Conservation (phyloP, 2,888 invertebrate genomes). For the Hesperia comma region DNA sequence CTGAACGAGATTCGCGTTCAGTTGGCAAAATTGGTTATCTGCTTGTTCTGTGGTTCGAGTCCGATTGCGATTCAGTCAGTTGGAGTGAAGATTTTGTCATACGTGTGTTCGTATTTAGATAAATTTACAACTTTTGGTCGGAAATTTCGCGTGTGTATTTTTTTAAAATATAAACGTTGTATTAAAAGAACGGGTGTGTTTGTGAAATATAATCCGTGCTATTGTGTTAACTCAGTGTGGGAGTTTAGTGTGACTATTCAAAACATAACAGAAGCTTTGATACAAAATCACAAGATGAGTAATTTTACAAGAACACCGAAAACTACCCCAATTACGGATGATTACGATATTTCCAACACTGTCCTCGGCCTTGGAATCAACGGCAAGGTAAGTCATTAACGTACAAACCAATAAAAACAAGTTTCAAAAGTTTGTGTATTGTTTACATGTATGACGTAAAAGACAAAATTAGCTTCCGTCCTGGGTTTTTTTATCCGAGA, state of each 20-base stretch:
- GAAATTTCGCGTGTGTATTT: constrained; percentile 19
- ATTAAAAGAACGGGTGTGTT: constrained; percentile 2
- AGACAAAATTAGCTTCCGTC: constrained; percentile 45
- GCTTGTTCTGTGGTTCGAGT: background rate
- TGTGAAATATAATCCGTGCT: constrained; percentile 40
- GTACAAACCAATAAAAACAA: constrained; percentile 13
- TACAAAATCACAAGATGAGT: constrained; percentile 61
- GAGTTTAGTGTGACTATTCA: constrained; percentile 34
- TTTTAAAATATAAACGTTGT: constrained; percentile 13
- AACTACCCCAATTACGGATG: constrained; percentile 92
- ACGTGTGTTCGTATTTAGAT: constrained; percentile 33
- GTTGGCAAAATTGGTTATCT: constrained; percentile 19
- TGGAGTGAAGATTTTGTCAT: constrained; percentile 37
- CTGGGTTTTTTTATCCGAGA: constrained; percentile 33
- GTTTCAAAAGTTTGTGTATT: constrained; percentile 38
- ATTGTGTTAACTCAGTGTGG: constrained; percentile 49
- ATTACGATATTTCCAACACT: constrained; percentile 95
- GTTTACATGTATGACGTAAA: constrained; percentile 59
- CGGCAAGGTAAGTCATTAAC: constrained; percentile 87
- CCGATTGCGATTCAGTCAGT: constrained; percentile 18
- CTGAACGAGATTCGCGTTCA: background rate
- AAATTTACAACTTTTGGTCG: constrained; percentile 29
- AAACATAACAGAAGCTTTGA: constrained; percentile 16
- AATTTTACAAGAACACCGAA: constrained; percentile 85
- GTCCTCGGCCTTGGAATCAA: constrained; percentile 99